Conservation (phyloP, 2,888 invertebrate genomes). For the Brachynemurus nebulosus region DNA sequence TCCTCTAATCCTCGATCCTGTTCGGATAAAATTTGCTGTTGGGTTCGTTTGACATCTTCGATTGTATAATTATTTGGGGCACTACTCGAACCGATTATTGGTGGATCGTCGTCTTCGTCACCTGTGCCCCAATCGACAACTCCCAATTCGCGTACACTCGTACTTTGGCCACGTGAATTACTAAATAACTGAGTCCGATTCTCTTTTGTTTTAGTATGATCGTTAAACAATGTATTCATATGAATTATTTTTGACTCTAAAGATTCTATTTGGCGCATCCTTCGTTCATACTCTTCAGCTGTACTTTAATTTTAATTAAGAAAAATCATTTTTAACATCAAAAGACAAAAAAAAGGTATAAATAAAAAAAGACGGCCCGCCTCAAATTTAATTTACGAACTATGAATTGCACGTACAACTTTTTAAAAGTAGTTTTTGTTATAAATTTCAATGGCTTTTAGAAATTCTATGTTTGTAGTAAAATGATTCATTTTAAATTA, state of each 20-base stretch:
- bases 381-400: neutral
- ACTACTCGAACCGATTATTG: constrained; percentile 28
- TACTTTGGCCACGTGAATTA: constrained; percentile 29
- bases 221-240: constrained; percentile 37
- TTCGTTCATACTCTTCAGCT: constrained; percentile 44
- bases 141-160: constrained; percentile 22
- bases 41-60: constrained; percentile 38
- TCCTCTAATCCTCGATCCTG: constrained; percentile 66
- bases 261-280: constrained; percentile 44
- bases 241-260: constrained; percentile 43
- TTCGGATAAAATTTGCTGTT: constrained; percentile 43
- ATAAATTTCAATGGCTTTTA: too few relatives aligned
- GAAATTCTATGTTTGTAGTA: too few relatives aligned
- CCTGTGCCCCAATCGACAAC: constrained; percentile 32
- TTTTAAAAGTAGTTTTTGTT: too few relatives aligned
- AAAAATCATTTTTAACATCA: too few relatives aligned
- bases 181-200: constrained; percentile 20
- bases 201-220: constrained; percentile 25
- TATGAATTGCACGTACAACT: neutral
- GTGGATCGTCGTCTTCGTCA: constrained; percentile 30
- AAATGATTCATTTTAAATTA: too few relatives aligned
- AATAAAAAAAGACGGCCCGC: too few relatives aligned
- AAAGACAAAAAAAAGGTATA: too few relatives aligned
- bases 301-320: constrained; percentile 33
- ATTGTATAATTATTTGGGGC: constrained; percentile 30